Evolutionary conservation across 2,888 invertebrate species (phyloP), one percentile per base, ranked within the genome.

Genomic region (Hermaeophaga mercurialis): DNA sequence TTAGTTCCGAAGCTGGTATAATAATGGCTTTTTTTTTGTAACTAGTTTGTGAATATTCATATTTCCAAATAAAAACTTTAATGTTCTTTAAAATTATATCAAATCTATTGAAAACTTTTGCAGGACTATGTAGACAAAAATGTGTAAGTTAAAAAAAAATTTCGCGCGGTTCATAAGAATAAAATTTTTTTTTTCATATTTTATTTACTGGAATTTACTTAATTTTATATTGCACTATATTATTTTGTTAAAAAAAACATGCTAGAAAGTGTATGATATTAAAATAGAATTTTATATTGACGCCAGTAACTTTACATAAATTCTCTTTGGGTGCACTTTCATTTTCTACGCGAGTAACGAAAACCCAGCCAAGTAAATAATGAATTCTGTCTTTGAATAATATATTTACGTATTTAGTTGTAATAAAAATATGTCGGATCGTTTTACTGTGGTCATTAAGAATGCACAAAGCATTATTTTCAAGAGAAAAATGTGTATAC

Each of bases 361-460:
- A 50, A 38, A 50, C 11, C 22, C 49, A 50, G 17, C 31, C 26
- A 39, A 41, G 38, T 50, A 50, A 36, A 41, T 50, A 50, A 50
- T 41, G 31, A 39, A 50, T 50, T 50, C 49, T 31, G 39, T 50
- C 31, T 41, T n/a, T 19, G 22, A 26, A 22, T 5, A 48, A 19
- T 12, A 14, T 31, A 47, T 9, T 38, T 50, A 28, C 19, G 22
- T 50, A 31, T 31, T 19, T 24, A 22, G 18, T 39, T 12, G 49
- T 50, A 38, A 41, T 41, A 41, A 41, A 45, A 41, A 50, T 41
- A 39, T 28, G 19, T n/a, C 19, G 28, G 49, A 50, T 41, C 31
- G 18, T 12, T 15, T 50, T 33, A 50, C 49, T 19, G 17, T 19
- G 39, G 28, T 28, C 24, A 12, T 22, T 22, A 12, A 33, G 49